Conservation (phyloP, 2,888 invertebrate species). For the Drosophila paramelanica region DNA sequence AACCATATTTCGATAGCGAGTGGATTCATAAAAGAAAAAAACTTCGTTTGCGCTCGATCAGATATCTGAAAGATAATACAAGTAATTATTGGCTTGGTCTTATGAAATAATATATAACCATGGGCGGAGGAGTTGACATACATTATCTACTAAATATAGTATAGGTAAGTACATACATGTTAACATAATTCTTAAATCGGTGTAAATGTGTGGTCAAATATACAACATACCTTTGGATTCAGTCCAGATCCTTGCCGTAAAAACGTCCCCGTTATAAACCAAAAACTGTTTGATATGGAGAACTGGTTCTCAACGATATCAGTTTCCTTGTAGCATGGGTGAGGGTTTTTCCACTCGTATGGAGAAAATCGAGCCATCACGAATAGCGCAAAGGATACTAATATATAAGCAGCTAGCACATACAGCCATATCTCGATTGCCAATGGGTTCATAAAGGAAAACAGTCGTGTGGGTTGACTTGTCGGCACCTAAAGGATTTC, state of each 20-base stretch:
- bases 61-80: constrained; percentile 83
- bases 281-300: constrained; percentile 96
- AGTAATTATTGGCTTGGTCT: neutral
- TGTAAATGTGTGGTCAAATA: neutral
- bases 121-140: neutral
- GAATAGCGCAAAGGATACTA: constrained; percentile 97
- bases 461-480: constrained; percentile 93
- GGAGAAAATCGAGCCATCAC: constrained; percentile 98
- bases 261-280: constrained; percentile 96
- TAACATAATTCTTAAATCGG: neutral
- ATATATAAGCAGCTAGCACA: constrained; percentile 95
- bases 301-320: constrained; percentile 98
- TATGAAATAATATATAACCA: constrained; percentile 1
- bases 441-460: constrained; percentile 98
- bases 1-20: constrained; percentile 94
- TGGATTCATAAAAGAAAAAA: constrained; percentile 94
- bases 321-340: constrained; percentile 92
- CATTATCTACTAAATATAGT: neutral
- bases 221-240: constrained; percentile 90
- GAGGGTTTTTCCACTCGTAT: constrained; percentile 96
- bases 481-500: constrained; percentile 90
- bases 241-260: constrained; percentile 93
- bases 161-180: too few relatives aligned
- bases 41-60: constrained; percentile 89
- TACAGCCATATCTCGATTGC: constrained; percentile 99